Base-by-base conservation (phyloP, 2,113 vertebrate genomes). In the Nesogale talazaci region DNA sequence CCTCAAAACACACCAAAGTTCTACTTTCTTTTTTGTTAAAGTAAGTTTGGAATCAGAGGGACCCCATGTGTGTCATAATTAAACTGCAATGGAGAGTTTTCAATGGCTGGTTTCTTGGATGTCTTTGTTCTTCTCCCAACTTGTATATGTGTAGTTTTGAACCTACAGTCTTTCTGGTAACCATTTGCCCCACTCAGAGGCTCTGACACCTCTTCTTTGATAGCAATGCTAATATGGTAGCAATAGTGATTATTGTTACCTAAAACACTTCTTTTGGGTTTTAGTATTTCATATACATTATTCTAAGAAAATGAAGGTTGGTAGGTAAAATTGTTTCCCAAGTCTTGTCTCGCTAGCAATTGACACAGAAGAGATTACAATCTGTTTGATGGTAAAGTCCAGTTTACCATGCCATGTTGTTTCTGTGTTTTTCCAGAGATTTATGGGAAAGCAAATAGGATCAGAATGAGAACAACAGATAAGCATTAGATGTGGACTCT, bases 381-480 rank as follows among this genome's bases (percentile, higher is more conserved):
- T 46, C 40, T 88, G 17, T 59, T 31, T 59, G 3, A 83, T 16
- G 61, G 67, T 34, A 63, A 92, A 89, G 72, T 92, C 38, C 72
- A 91, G 61, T 87, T 78, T 91, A 76, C 38, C 15, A 11, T 61
- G 25, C 59, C 63, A 34, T 36, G 23, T 40, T 89, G 29, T 63
- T 86, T 83, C n/a, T 42, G 31, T 42, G 70, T 11, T 69, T 31
- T 85, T 85, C 69, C 27, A 38, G 2, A 38, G 70, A 38, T 85
- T 83, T 76, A 72, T 88, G 65, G 29, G 83, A 94, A 95, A 86
- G 40, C 70, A 89, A 91, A 92, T 38, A 81, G 80, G n/a, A 31
- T 90, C 42, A 72, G 89, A 91, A 88, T 31, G 63, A 59, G 59
- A 75, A 59, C 63, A 59, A n/a, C 36, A 61, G 88, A 77, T 61